Evolutionary conservation across 2,888 invertebrate species (phyloP).

Genomic region (Hedychridium roseum): DNA sequence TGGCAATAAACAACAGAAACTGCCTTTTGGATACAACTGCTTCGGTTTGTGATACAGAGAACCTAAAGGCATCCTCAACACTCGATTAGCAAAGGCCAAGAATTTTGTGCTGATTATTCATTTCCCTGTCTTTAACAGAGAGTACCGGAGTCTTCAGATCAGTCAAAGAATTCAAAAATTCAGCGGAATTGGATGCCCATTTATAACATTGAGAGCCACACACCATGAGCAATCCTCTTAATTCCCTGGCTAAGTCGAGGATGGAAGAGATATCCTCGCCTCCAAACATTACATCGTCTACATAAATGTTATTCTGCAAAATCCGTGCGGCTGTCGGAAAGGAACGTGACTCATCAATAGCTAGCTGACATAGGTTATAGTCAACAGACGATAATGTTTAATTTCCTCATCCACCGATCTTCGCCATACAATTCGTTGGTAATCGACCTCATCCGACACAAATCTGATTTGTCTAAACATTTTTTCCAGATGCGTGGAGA

Average conservation of each 20-base stretch:
- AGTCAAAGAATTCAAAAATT: too few species aligned
- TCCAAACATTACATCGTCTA: background rate
- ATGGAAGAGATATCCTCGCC: background rate
- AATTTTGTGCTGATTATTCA: background rate
- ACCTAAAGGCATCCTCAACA: slow-evolving; percentile 9
- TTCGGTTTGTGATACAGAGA: slow-evolving; percentile 18
- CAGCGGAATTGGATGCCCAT: background rate
- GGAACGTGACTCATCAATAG: background rate
- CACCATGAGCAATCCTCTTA: background rate
- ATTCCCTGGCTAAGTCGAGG: background rate
- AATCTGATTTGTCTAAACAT: slow-evolving; percentile 1
- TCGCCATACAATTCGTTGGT: background rate
- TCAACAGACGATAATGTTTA: background rate
- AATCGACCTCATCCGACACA: background rate
- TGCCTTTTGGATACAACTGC: background rate
- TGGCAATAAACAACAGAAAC: slow-evolving; percentile 3
- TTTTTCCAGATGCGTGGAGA: background rate
- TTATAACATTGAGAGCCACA: background rate
- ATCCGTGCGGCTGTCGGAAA: background rate
- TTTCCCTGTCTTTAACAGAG: background rate
- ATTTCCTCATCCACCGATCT: background rate
- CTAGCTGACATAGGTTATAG: background rate
- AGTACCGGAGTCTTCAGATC: too few species aligned
- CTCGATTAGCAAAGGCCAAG: background rate
- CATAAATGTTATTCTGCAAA: background rate